Base-by-base conservation (phyloP, 2,888 invertebrate genomes). In the Stramonita haemastoma region DNA sequence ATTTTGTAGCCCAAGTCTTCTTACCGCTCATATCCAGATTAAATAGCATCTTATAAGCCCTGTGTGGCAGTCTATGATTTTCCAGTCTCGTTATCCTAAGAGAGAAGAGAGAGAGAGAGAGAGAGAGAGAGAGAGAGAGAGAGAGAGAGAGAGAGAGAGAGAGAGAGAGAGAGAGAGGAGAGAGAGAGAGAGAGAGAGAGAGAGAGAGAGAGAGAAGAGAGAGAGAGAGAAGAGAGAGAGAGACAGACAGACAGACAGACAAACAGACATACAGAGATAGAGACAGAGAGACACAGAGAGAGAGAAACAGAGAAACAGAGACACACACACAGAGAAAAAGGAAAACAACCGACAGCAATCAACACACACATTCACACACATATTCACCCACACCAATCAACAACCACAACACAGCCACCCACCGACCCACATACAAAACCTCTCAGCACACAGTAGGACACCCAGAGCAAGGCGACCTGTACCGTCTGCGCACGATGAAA, bases 401-500 rank as follows among this genome's bases (percentile, higher is more conserved):
- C 60, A 60, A 1, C 13, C 60, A 13, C 60, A 60, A 1, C 22
- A 22, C 4, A 22, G 6, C 22, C 22, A 19, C 19, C 22, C n/a
- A 73, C 73, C 26, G 13, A 0, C 73, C 26, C 73, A 73, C 73
- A 0, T n/a, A 11, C 73, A 11, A 13, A n/a, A 26, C 13, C 73
- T 26, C 70, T n/a, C 73, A 73, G 32, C 36, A 66, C 15, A 85
- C 85, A n/a, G 89, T 73, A 26, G 60, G 34, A 6, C 56, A 83
- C 34, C 83, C 87, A 57, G 83, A 88, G 87, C 91, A 92, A 15
- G 93, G 93, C 87, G 91, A 91, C 89, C 91, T 92, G 90, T 92
- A 93, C 87, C 91, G 91, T 29, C 92, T 87, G n/a, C 73, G 91
- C 8, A 93, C 92, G 34, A 93, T 93, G 91, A 95, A 94, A 93